Conservation (phyloP, 2,888 invertebrate genomes). For the Sepioteuthis lessoniana region DNA sequence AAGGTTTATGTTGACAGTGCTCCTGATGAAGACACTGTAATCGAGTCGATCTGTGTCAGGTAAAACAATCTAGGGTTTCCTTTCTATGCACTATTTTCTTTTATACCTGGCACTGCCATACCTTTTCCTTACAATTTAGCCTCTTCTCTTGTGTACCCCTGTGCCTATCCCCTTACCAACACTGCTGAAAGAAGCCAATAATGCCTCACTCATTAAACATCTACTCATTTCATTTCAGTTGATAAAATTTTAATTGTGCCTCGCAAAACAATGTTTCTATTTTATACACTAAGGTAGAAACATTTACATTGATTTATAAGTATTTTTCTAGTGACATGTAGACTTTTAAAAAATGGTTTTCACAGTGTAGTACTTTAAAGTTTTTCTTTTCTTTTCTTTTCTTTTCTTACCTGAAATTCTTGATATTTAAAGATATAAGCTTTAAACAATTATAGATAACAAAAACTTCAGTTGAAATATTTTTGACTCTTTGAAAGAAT, state of each 20-base stretch:
- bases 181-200: not conserved
- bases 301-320: no score
- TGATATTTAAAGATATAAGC: no score
- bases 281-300: not conserved
- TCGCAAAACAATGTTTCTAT: not conserved
- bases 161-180: not conserved
- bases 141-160: not conserved
- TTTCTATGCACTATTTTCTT: not conserved
- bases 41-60: conserved; percentile 24
- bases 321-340: no score
- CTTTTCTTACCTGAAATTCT: no score
- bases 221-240: not conserved
- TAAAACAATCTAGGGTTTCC: not conserved
- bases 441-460: not conserved
- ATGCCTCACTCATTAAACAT: not conserved
- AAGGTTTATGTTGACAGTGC: conserved; percentile 24
- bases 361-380: no score
- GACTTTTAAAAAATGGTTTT: no score
- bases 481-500: not conserved
- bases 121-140: not conserved
- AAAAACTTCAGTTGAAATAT: not conserved
- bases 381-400: no score
- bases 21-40: conserved; percentile 40
- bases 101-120: not conserved
- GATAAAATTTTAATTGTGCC: not conserved